Percentiles rank a stretch among this genome's conserved stretches.
Conservation (phyloP, 2,113 vertebrate species). For the Argyrosomus japonicus region DNA sequence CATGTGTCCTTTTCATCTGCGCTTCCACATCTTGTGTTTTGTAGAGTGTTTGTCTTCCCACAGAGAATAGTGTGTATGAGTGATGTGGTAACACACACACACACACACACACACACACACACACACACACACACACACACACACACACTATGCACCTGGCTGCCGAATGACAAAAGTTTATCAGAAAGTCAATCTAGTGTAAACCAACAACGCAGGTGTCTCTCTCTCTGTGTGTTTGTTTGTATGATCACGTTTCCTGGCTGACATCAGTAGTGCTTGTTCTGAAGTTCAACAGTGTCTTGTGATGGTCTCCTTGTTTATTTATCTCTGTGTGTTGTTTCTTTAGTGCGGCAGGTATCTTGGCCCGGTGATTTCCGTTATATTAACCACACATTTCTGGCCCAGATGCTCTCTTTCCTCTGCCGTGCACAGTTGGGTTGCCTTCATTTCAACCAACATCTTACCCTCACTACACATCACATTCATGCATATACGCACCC, state of each 20-base stretch:
- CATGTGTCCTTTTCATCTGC: slow-evolving; percentile 59
- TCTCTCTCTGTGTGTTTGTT: slow-evolving; percentile 7
- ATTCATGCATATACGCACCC: too few species aligned
- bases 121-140: slow-evolving; percentile 23
- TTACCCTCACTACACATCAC: too few species aligned
- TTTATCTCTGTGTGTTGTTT: too few species aligned
- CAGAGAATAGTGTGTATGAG: slow-evolving; percentile 51
- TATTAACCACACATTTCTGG: too few species aligned
- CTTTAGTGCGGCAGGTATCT: too few species aligned
- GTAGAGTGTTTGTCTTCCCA: slow-evolving; percentile 54
- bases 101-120: not conserved
- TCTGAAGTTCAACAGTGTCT: not conserved
- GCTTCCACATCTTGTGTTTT: slow-evolving; percentile 56
- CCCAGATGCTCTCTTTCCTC: too few species aligned
- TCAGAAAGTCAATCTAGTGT: slow-evolving; percentile 67
- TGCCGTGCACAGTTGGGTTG: too few species aligned
- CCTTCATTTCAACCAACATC: too few species aligned
- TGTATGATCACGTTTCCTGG: slow-evolving; percentile 32
- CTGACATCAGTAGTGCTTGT: slow-evolving; percentile 27
- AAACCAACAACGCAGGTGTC: slow-evolving; percentile 80
- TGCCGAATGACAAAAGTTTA: slow-evolving; percentile 71
- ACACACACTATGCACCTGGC: slow-evolving; percentile 72
- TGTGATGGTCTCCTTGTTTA: not conserved
- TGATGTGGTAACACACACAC: slow-evolving; percentile 68
- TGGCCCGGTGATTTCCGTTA: too few species aligned